Evolutionary conservation across 1,140 invertebrate species (phyloP).

Genomic region (Anoplolepis gracilipes): DNA sequence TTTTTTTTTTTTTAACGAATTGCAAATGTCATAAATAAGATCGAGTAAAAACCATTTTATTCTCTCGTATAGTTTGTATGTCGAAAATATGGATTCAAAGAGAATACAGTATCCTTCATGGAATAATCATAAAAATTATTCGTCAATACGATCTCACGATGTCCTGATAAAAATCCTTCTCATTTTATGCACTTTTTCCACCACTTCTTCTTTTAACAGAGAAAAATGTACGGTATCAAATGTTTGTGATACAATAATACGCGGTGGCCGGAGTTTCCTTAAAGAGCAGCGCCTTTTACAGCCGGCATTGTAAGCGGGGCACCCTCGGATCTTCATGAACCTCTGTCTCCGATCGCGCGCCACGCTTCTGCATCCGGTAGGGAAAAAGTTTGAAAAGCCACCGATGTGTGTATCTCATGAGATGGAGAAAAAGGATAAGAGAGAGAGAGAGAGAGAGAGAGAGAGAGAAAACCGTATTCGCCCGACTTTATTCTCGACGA

Average conservation of each 20-base stretch:
- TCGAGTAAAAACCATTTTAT: too few relatives aligned
- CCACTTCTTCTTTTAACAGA: neutral
- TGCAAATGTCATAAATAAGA: too few relatives aligned
- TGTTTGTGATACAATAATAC: constrained; percentile 31
- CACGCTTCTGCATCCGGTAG: constrained; percentile 40
- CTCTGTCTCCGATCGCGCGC: constrained; percentile 44
- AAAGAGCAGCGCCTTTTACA: constrained; percentile 22
- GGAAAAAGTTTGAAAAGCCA: constrained; percentile 56
- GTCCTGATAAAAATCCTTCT: neutral
- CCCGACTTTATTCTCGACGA: constrained; percentile 71
- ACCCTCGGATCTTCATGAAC: constrained; percentile 45
- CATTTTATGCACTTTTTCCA: neutral
- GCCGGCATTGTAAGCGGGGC: constrained; percentile 27
- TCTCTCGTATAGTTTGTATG: too few relatives aligned
- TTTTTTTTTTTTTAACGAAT: too few relatives aligned
- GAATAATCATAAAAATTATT: neutral
- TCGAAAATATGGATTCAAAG: too few relatives aligned
- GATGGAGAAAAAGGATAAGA: neutral
- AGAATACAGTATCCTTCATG: neutral
- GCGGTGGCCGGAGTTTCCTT: neutral
- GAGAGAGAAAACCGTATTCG: constrained; percentile 61
- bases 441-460: neutral
- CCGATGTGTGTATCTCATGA: constrained; percentile 31
- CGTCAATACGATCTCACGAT: neutral
- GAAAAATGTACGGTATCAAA: neutral